These are phyloP conservation scores for Sitta europaea DNA, from an alignment of 2,113 vertebrate species.

Conservation along the genomic window DNA sequence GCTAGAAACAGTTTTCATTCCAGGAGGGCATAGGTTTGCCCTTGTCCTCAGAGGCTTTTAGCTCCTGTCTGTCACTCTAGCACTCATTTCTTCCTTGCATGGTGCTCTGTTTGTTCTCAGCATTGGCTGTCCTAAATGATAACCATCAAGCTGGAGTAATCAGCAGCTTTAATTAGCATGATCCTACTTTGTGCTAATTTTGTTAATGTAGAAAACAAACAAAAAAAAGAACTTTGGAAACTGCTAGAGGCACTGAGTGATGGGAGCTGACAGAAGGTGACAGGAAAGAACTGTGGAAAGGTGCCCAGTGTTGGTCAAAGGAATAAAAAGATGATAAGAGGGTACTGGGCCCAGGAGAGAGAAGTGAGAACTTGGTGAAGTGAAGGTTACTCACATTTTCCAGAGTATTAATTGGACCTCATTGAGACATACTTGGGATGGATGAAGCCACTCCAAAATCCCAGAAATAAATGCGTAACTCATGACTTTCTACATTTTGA, in stretches of 20 bases:
- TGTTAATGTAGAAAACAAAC: neutral
- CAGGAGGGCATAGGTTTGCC: neutral
- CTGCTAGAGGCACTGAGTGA: neutral
- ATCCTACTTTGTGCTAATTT: neutral
- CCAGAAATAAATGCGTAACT: neutral
- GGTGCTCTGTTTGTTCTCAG: neutral
- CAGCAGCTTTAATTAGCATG: neutral
- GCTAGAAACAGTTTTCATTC: neutral
- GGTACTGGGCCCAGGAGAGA: rapidly evolving
- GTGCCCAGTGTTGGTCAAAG: neutral
- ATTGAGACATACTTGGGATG: neutral
- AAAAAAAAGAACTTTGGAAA: neutral
- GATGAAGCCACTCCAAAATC: neutral
- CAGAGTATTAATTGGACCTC: neutral
- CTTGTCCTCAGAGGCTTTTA: neutral
- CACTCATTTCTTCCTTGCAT: neutral
- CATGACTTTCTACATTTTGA: neutral
- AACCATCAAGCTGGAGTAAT: neutral
- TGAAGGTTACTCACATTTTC: neutral
- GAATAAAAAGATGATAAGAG: neutral
- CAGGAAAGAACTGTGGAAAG: neutral
- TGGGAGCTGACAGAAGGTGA: neutral
- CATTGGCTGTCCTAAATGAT: neutral
- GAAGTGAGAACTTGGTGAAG: neutral
- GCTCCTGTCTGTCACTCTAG: neutral